A percentile compares a stretch with the other conserved stretches of the same genome.
These are phyloP conservation scores for Agrilus cyanescens DNA, from an alignment of 2,888 invertebrate species.

Conservation along the genomic window DNA sequence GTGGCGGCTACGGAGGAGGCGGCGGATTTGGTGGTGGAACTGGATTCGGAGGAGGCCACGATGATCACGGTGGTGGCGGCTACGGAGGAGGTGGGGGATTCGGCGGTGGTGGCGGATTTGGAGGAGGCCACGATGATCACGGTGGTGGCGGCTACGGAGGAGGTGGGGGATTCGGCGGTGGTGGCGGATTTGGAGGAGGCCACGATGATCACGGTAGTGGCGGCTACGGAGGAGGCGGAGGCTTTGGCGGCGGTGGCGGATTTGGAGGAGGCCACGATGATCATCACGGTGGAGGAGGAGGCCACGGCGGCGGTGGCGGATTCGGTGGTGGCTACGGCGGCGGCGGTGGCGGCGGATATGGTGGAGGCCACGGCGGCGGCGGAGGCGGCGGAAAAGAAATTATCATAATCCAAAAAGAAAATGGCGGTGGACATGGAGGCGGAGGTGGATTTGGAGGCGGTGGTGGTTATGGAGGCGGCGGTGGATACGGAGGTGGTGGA, in stretches of 20 bases:
- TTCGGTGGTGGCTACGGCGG: conserved; percentile 7
- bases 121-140: conserved; percentile 24
- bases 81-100: conserved; percentile 14
- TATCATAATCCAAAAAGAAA: conserved; percentile 6
- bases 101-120: conserved; percentile 28
- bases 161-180: conserved; percentile 26
- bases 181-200: conserved; percentile 27
- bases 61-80: too few relatives aligned
- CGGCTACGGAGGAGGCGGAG: conserved; percentile 22
- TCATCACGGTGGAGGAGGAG: too few relatives aligned
- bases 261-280: conserved; percentile 27
- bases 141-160: conserved; percentile 22
- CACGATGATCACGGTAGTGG: conserved; percentile 10
- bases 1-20: conserved; percentile 6
- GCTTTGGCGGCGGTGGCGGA: conserved; percentile 26
- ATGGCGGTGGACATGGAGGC: conserved; percentile 6
- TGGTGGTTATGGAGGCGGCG: conserved; percentile 6
- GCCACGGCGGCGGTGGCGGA: conserved; percentile 9
- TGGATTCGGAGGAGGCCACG: conserved; percentile 4
- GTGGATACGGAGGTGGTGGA: conserved; percentile 5
- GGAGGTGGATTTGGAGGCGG: conserved; percentile 6
- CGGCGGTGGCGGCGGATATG: conserved; percentile 4
- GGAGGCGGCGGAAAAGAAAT: conserved; percentile 6
- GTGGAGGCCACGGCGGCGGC: conserved; percentile 5
- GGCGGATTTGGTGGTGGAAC: conserved; percentile 4